A percentile compares a stretch with the other conserved stretches of the same genome.
These are phyloP conservation scores for Aramus guarauna DNA, from an alignment of 2,113 vertebrate species.

Conservation along the genomic window DNA sequence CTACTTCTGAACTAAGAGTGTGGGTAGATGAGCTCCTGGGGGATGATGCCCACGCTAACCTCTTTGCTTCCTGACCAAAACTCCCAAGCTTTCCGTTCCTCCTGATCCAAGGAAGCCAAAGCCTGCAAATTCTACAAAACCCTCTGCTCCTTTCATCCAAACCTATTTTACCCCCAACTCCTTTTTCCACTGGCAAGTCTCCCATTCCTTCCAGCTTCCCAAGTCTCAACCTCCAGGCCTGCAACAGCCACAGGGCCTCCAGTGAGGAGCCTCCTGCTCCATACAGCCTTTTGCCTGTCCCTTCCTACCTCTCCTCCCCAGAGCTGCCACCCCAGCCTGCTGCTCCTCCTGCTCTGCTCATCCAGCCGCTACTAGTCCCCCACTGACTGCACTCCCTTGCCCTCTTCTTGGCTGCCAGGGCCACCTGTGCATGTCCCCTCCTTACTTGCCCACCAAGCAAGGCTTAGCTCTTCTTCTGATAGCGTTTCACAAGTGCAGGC, in stretches of 20 bases:
- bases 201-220: neutral
- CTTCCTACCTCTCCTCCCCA: neutral
- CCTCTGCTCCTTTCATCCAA: neutral
- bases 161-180: neutral
- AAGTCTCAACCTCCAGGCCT: neutral
- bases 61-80: neutral
- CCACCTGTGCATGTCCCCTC: neutral
- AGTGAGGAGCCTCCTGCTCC: neutral
- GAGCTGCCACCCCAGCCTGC: neutral
- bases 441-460: neutral
- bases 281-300: neutral
- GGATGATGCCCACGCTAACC: fast-evolving
- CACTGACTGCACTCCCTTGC: neutral
- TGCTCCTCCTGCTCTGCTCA: neutral
- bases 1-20: neutral
- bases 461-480: neutral
- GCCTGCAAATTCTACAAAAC: neutral
- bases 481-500: neutral
- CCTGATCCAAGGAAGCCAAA: neutral
- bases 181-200: neutral
- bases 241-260: neutral
- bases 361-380: neutral
- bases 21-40: neutral
- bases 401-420: neutral
- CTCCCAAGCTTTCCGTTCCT: neutral